Evolutionary conservation across 2,113 vertebrate species (phyloP).

Genomic region (Suncus etruscus): DNA sequence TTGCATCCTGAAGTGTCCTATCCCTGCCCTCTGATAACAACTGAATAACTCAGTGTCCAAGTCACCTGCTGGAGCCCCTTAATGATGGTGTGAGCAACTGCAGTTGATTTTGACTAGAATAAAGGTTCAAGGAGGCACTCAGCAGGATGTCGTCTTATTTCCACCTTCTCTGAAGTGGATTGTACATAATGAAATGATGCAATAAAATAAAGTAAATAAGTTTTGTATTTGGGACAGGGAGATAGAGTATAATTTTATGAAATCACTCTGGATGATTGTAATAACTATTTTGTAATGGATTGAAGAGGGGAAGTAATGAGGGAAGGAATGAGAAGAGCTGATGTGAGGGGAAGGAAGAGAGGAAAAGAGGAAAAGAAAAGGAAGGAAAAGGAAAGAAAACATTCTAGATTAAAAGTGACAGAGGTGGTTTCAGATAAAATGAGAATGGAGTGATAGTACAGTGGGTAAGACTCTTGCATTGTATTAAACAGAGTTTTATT

Average conservation of each 20-base stretch:
- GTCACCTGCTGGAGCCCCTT: neutral
- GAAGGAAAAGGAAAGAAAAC: neutral
- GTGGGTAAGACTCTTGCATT: no score
- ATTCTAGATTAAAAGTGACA: neutral
- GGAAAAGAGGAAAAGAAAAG: no score
- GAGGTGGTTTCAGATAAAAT: neutral
- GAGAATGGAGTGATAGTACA: no score
- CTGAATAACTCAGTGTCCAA: neutral
- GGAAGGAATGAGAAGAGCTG: no score
- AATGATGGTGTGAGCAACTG: neutral
- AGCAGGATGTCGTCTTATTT: neutral
- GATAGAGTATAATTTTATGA: neutral
- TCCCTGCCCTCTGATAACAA: neutral
- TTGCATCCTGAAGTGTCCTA: neutral
- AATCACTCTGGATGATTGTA: neutral
- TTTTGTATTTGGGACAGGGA: neutral
- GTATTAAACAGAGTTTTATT: no score
- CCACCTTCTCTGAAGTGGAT: neutral
- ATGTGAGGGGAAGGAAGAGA: no score
- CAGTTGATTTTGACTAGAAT: neutral
- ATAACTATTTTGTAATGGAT: no score
- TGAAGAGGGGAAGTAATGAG: no score
- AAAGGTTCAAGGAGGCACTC: neutral
- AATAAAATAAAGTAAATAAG: neutral
- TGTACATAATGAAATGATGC: neutral